These are phyloP conservation scores for Tribolium madens DNA, from an alignment of 1,140 invertebrate species.

Conservation along the genomic window DNA sequence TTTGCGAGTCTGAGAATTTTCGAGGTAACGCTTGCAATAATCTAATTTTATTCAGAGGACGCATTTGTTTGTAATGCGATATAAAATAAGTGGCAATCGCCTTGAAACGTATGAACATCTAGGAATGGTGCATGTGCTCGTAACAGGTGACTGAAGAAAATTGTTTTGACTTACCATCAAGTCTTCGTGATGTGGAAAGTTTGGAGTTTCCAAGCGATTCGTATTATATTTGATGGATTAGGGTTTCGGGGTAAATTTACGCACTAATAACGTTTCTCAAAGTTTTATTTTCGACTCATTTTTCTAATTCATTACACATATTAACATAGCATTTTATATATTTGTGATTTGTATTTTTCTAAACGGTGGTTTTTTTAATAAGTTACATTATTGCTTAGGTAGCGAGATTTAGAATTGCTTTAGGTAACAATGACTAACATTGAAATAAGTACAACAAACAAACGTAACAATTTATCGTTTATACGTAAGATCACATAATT, in stretches of 20 bases:
- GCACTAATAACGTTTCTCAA: conserved; percentile 17
- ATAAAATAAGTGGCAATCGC: background rate
- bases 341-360: conserved; percentile 36
- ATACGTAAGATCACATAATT: conserved; percentile 8
- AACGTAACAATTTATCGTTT: conserved; percentile 19
- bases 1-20: background rate
- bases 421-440: conserved; percentile 34
- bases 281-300: conserved; percentile 41
- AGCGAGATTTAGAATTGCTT: conserved; percentile 47
- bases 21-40: background rate
- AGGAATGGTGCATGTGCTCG: background rate
- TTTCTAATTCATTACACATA: conserved; percentile 43
- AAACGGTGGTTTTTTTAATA: conserved; percentile 29
- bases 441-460: conserved; percentile 23
- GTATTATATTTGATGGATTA: conserved; percentile 23
- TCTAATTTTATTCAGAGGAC: conserved; percentile 27
- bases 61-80: conserved; percentile 12
- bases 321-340: conserved; percentile 45
- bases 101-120: background rate
- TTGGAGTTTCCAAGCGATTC: background rate
- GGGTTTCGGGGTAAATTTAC: background rate
- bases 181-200: background rate
- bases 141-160: background rate
- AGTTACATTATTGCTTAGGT: conserved; percentile 44
- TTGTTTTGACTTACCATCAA: conserved; percentile 19